phyloP scores from a whole-genome alignment of 1,140 invertebrate species.

The Gyrodactylus salaris region DNA sequence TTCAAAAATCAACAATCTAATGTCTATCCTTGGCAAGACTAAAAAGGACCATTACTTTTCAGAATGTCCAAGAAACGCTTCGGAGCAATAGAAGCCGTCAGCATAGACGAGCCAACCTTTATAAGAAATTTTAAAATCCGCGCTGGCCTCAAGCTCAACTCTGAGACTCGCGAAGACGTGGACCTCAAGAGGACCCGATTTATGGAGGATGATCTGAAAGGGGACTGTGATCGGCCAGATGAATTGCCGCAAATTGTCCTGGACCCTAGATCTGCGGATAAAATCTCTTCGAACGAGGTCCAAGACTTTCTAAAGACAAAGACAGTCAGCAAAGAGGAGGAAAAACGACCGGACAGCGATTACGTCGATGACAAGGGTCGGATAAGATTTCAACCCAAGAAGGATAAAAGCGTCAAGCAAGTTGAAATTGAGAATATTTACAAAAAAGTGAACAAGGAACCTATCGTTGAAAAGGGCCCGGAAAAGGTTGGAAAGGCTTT shows the following conservation, averaged over 20 bases:
- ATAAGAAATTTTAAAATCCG: neutral
- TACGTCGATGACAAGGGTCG: neutral
- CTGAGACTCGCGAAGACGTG: neutral
- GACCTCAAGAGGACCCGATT: neutral
- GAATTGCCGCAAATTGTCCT: neutral
- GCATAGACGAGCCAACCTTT: neutral
- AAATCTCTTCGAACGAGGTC: neutral
- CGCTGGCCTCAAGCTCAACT: neutral
- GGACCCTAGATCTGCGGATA: neutral
- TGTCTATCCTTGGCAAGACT: too few species aligned
- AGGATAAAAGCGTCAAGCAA: neutral
- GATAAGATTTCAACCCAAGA: neutral
- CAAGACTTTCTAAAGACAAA: neutral
- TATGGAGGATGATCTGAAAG: neutral
- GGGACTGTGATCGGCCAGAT: neutral
- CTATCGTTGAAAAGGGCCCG: neutral
- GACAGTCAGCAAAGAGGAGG: neutral
- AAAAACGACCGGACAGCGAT: neutral
- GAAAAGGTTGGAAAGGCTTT: neutral
- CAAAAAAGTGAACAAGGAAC: neutral
- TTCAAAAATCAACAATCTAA: too few species aligned
- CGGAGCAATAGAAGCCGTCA: neutral
- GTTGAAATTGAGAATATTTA: neutral
- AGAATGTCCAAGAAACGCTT: neutral
- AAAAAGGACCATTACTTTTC: neutral